Evolutionary conservation across 2,888 invertebrate genomes (phyloP), one percentile per base, ranked within the genome.

Genomic region (Rhamphomyia laevipes): DNA sequence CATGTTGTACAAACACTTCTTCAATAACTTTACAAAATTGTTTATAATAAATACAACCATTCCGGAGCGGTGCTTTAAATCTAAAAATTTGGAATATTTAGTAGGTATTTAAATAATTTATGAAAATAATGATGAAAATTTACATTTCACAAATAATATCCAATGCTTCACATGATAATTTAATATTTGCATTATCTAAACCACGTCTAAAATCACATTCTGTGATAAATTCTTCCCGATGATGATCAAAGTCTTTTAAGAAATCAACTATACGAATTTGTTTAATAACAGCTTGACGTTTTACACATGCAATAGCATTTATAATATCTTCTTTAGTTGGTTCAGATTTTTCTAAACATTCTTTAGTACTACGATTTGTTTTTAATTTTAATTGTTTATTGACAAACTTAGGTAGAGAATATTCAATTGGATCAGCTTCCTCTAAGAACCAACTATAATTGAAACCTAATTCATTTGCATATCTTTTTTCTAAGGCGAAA

Each of bases 401-500:
- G 9, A 27, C 23, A 27, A 27, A 27, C 23, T 59, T 57, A 3
- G 70, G 67, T 55, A 65, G 57, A 1, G 61, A 67, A 50, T 66
- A 68, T 50, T 67, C 66, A 0, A 62, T 61, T 3, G 68, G 67
- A 59, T 70, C 70, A 4, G 56, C 77, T 68, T 86, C 85, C 49
- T 77, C 75, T 47, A 87, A 68, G 57, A 88, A 80, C 57, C 75
- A 74, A 53, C 75, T 73, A 62, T 86, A 88, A 71, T 80, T 81
- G 66, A 88, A 86, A 18, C 86, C 87, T 61, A 80, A 67, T 62
- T 85, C 81, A 64, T 86, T 82, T 53, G 79, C 78, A 69, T 83
- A 86, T 54, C 83, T 74, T 58, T 74, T 74, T 62, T 84, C 81
- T 43, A 88, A 72, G 17, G 85, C 79, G 49, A 77, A 77, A 48